Evolutionary conservation across 2,113 vertebrate genomes (phyloP).

Genomic region (Diphyllodes magnificus): DNA sequence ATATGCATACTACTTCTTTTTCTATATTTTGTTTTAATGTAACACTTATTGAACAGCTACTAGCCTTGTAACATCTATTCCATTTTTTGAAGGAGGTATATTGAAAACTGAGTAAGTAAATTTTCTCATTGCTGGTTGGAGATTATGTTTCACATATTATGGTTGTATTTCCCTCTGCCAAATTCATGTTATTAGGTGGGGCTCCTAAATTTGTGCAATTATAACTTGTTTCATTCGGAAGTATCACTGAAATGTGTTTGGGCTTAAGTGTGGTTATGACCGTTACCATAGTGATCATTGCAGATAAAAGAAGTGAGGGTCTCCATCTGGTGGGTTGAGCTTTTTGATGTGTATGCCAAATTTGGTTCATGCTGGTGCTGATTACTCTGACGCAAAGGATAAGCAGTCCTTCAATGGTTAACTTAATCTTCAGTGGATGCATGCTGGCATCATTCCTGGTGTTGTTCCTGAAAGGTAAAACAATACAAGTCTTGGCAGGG

Average conservation of each 20-base stretch:
- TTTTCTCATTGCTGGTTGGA: neutral
- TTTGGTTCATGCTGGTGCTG: too few relatives aligned
- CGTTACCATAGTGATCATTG: neutral
- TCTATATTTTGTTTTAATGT: neutral
- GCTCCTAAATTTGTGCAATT: neutral
- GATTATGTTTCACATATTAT: neutral
- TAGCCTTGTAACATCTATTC: neutral
- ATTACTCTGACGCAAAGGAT: too few relatives aligned
- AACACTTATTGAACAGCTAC: neutral
- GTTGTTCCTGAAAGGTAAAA: too few relatives aligned
- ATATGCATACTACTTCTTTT: neutral
- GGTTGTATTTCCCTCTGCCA: neutral
- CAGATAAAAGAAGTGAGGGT: too few relatives aligned
- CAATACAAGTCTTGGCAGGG: too few relatives aligned
- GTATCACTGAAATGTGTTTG: neutral
- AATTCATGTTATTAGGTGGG: neutral
- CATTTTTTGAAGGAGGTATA: neutral
- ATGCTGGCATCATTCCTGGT: too few relatives aligned
- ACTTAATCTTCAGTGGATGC: too few relatives aligned
- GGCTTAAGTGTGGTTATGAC: neutral
- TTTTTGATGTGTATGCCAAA: too few relatives aligned
- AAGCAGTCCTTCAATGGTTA: too few relatives aligned
- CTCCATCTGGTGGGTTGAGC: too few relatives aligned
- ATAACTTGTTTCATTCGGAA: neutral
- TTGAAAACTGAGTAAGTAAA: neutral